Percentiles rank a stretch among this genome's conserved stretches.
Evolutionary conservation across 2,797 vertebrate genomes (phyloP).

Genomic region (Sebastes aleutianus): DNA sequence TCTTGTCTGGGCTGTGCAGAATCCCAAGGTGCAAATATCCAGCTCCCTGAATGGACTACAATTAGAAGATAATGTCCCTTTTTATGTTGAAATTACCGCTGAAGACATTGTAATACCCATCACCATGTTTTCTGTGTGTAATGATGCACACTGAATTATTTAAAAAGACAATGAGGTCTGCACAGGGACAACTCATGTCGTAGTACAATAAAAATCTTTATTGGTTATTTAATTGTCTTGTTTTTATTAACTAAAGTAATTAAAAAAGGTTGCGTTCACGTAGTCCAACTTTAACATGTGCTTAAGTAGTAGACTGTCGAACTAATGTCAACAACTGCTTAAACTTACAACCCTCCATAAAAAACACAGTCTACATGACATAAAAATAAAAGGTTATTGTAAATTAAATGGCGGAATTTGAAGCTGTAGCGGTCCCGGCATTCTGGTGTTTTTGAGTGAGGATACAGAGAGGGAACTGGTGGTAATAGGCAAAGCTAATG

Average conservation of each 20-base stretch:
- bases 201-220: not conserved
- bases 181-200: not conserved
- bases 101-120: not conserved
- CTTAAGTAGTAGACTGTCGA: not conserved
- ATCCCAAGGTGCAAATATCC: not conserved
- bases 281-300: not conserved
- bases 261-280: not conserved
- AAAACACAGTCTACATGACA: not conserved
- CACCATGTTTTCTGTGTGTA: not conserved
- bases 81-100: slow-evolving; percentile 4
- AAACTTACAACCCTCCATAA: not conserved
- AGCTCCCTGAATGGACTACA: not conserved
- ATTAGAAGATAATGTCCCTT: slow-evolving; percentile 1
- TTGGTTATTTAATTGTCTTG: not conserved
- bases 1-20: not conserved
- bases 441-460: not conserved
- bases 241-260: slow-evolving; percentile 4
- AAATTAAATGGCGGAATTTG: not conserved
- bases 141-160: not conserved
- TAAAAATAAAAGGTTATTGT: not conserved
- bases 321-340: not conserved
- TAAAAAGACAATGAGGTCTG: not conserved
- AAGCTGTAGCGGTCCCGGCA: not conserved
- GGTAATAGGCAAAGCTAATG: slow-evolving; percentile 18
- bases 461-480: not conserved